A percentile compares a stretch with the other conserved stretches of the same genome.
Evolutionary conservation across 2,888 invertebrate species (phyloP).

Genomic region (Panzeria rudis): DNA sequence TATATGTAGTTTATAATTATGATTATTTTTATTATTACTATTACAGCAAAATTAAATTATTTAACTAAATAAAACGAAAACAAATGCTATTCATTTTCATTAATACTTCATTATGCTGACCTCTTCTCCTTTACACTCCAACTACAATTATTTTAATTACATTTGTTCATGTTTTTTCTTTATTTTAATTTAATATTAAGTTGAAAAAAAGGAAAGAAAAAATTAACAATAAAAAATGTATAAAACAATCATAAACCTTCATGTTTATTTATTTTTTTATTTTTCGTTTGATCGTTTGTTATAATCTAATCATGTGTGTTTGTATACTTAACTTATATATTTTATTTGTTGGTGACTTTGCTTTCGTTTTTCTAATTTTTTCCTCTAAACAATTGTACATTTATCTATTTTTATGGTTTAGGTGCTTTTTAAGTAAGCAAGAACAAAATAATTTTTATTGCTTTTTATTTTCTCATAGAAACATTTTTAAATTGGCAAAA

Average conservation of each 20-base stretch:
- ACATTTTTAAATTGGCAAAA: background rate
- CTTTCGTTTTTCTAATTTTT: constrained; percentile 4
- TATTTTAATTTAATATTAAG: constrained; percentile 53
- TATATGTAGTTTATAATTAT: constrained; percentile 35
- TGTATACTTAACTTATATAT: constrained; percentile 27
- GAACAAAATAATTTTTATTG: background rate
- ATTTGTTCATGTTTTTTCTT: constrained; percentile 36
- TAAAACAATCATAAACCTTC: constrained; percentile 58
- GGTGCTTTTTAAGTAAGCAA: constrained; percentile 29
- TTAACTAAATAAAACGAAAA: constrained; percentile 40
- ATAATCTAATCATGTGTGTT: constrained; percentile 49
- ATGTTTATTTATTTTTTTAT: constrained; percentile 63
- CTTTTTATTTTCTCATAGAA: constrained; percentile 11
- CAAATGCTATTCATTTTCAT: constrained; percentile 34
- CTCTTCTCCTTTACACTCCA: constrained; percentile 12
- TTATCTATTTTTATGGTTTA: constrained; percentile 43
- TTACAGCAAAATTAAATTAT: constrained; percentile 32
- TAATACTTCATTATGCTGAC: constrained; percentile 22
- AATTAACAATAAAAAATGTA: constrained; percentile 56
- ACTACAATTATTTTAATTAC: constrained; percentile 17
- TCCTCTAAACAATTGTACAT: constrained; percentile 38
- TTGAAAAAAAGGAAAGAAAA: constrained; percentile 48
- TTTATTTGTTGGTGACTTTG: constrained; percentile 48
- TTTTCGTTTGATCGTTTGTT: constrained; percentile 32
- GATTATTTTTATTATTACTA: constrained; percentile 31